Base-by-base conservation (phyloP, 2,113 vertebrate species). In the Seriola aureovittata region DNA sequence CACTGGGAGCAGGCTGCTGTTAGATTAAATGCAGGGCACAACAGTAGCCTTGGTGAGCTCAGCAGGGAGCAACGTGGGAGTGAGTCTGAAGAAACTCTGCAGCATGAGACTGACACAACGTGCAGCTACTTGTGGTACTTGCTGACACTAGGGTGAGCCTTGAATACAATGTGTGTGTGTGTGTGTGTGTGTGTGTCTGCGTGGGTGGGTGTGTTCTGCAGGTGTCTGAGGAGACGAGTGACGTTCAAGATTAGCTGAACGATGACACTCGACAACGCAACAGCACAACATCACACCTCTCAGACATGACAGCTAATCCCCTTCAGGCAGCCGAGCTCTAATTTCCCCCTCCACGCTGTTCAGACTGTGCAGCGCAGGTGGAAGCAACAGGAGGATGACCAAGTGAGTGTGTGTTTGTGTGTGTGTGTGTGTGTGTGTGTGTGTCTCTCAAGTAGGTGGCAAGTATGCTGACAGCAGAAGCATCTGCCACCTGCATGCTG, bases 401-500 rank as follows among this genome's bases (percentile, higher is more conserved):
- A 13, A 3, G 48, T 29, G 29, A 2, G 29, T 36, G 32, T 59
- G 14, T 23, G 66, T 52, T 5, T 55, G 50, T 34, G 46, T 52
- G 72, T 78, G 23, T 67, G 34, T 70, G 46, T 55, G 59, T 58
- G 50, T 60, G 36, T 48, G 10, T 54, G 48, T 32, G 44, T 50
- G 72, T 78, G 2, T 60, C 25, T 76, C n/a, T 63, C 55, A 72
- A 9, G 46, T 44, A 64, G 69, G 79, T 82, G 70, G 4, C 75
- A 89, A 78, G 71, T 85, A 75, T 81, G 76, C 77, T 65, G 50
- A 57, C 75, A 80, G 75, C 32, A 6, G 42, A 80, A 89, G 87
- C 71, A 93, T 94, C 81, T 93, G 85, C 77, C 91, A 91, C 72
- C 68, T 70, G 81, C 89, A 21, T 89, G 93, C 84, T 84, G 66